These are phyloP conservation scores for Cossypha caffra DNA, from an alignment of 2,797 vertebrate species.

Conservation along the genomic window DNA sequence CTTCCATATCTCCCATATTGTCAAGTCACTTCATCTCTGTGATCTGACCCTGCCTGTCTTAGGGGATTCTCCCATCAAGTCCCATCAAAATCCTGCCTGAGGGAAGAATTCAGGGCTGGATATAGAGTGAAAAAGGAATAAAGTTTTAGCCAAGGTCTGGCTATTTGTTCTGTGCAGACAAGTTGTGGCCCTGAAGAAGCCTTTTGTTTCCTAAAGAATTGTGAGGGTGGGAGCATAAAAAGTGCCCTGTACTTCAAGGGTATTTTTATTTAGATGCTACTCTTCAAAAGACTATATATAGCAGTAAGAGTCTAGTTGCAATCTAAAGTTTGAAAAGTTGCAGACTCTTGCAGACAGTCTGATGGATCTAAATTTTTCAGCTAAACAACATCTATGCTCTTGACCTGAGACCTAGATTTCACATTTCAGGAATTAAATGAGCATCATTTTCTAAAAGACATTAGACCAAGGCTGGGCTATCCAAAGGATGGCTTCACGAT, in stretches of 20 bases:
- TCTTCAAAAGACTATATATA: background rate
- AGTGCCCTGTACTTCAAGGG: background rate
- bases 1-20: background rate
- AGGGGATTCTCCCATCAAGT: background rate
- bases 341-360: slow-evolving; percentile 11
- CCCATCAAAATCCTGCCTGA: background rate
- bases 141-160: background rate
- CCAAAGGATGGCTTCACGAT: slow-evolving; percentile 31
- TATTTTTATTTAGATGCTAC: slow-evolving; percentile 42
- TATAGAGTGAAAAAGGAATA: background rate
- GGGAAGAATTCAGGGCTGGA: background rate
- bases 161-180: background rate
- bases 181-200: background rate
- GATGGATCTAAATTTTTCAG: slow-evolving; percentile 60
- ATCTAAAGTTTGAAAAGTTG: slow-evolving; percentile 17
- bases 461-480: slow-evolving; percentile 55
- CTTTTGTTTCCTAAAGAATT: background rate
- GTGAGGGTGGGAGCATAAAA: background rate
- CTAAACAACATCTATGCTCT: slow-evolving; percentile 38
- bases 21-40: background rate
- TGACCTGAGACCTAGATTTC: slow-evolving; percentile 62
- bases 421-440: slow-evolving; percentile 64
- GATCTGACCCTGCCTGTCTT: background rate
- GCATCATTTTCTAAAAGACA: slow-evolving; percentile 58
- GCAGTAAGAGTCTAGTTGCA: background rate